Conservation (phyloP, 2,888 invertebrate genomes). For the Pheosia tremula region DNA sequence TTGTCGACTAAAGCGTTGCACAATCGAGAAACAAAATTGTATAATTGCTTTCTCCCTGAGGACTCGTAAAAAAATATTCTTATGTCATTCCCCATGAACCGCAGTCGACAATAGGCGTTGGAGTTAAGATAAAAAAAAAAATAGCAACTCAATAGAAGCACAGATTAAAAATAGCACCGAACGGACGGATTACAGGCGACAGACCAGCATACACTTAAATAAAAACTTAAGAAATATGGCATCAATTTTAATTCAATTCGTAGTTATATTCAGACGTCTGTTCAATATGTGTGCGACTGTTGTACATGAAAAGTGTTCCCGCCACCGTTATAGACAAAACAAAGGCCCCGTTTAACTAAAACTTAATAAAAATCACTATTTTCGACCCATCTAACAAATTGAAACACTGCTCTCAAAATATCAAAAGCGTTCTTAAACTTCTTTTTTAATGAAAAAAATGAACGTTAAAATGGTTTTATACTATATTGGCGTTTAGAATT, state of each 20-base stretch:
- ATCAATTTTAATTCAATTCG: conserved; percentile 53
- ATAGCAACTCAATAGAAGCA: conserved; percentile 50
- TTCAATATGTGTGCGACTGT: conserved; percentile 9
- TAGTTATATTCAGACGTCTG: conserved; percentile 14
- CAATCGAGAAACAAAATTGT: neutral
- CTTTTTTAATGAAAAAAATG: neutral
- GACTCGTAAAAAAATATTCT: too few species aligned
- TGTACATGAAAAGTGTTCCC: conserved; percentile 50
- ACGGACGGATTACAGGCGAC: conserved; percentile 67
- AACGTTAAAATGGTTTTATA: neutral
- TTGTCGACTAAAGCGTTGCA: conserved; percentile 2
- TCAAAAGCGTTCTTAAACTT: neutral
- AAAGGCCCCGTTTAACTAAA: conserved; percentile 41
- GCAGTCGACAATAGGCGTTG: conserved; percentile 27
- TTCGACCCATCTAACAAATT: neutral
- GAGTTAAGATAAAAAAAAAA: conserved; percentile 30
- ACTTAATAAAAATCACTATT: neutral
- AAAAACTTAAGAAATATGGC: conserved; percentile 75
- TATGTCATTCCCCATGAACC: neutral
- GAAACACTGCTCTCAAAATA: neutral
- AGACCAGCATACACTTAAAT: conserved; percentile 42
- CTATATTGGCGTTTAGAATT: neutral
- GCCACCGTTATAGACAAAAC: conserved; percentile 55
- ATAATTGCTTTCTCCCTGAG: too few species aligned
- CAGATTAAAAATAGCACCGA: conserved; percentile 68